These are phyloP conservation scores for Aplochiton taeniatus DNA, from an alignment of 2,797 vertebrate species.

Conservation along the genomic window DNA sequence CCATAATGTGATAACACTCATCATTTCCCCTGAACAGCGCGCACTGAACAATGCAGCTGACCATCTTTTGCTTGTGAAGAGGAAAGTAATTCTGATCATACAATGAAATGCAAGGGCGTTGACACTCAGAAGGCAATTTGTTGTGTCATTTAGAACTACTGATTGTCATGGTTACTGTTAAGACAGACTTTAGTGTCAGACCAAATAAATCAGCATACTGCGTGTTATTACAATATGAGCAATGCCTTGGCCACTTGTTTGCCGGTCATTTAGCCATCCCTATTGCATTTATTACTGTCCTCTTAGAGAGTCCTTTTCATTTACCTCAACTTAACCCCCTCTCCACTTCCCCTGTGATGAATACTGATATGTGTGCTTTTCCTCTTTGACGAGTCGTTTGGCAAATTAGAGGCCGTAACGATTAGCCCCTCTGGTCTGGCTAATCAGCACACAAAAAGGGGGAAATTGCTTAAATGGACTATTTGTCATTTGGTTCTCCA, in stretches of 20 bases:
- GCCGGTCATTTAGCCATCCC: slow-evolving; percentile 16
- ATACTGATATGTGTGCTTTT: slow-evolving; percentile 69
- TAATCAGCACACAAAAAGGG: slow-evolving; percentile 65
- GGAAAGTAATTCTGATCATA: no score
- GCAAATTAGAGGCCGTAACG: slow-evolving; percentile 73
- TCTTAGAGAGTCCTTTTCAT: slow-evolving; percentile 51
- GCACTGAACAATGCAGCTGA: no score
- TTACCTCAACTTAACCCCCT: slow-evolving; percentile 49
- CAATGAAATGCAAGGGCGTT: no score
- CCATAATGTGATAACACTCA: slow-evolving; percentile 33
- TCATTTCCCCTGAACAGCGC: neutral
- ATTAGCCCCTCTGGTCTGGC: slow-evolving; percentile 68
- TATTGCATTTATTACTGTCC: slow-evolving; percentile 29
- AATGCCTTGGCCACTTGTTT: slow-evolving; percentile 61
- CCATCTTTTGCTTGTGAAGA: no score
- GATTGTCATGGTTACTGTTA: no score
- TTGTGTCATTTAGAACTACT: no score
- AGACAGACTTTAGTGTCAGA: no score
- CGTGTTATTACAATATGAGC: slow-evolving; percentile 39
- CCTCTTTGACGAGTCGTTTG: slow-evolving; percentile 70
- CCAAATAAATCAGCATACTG: neutral
- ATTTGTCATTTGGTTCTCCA: slow-evolving; percentile 75
- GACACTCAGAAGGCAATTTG: no score
- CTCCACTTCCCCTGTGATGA: slow-evolving; percentile 55
- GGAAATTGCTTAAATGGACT: slow-evolving; percentile 65